Base-by-base conservation (phyloP, 37 sponge, comb jelly and placozoan genomes). In the Cladorhizidae sp. region DNA sequence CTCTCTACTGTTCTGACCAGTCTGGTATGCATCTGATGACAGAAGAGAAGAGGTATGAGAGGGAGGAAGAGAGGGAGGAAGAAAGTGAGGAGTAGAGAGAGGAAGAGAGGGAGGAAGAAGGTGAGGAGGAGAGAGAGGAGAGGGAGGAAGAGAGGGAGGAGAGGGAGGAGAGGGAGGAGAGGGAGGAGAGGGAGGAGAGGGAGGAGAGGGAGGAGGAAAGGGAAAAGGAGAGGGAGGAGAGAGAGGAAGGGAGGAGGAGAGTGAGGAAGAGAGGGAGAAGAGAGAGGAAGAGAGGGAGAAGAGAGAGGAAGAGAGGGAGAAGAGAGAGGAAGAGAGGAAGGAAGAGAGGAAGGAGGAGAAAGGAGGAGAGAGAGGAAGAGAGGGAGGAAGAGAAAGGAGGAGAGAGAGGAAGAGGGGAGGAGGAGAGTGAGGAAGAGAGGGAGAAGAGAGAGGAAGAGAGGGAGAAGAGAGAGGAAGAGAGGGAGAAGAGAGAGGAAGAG, bases 21-120 rank as follows among this genome's bases (percentile, higher is more conserved):
- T 20, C 17, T 54, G 55, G 17, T n/a, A n/a, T n/a, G n/a, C n/a
- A 17, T 54, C 55, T 20, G 55, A 20, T 12, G 17, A 20, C 12
- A 20, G 75, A 57, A 75, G 57, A 73, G 56, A 51, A 23, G 5
- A 55, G 74, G 74, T 15, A 38, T 39, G 22, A 40, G 71, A 38
- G 39, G 42, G 71, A 40, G 71, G 14, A 40, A 37, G 71, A 37
- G 71, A 12, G 41, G 71, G 38, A 38, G 22, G 9, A 29, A 22
- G 38, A 49, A 6, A 54, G 74, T 51, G 54, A 23, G 55, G 29
- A 23, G 8, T 36, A 11, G 74, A 23, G 52, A 54, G 74, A 23
- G n/a, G 3, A 49, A 54, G 74, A 17, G 42, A 40, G 20, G 74
- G 55, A 40, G 26, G 55, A 22, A 37, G 39, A 15, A 18, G 41